Evolutionary conservation across 92 coral and sea anemone species (phyloP), one percentile per base, ranked within the genome.

Genomic region (Bergia sp.): DNA sequence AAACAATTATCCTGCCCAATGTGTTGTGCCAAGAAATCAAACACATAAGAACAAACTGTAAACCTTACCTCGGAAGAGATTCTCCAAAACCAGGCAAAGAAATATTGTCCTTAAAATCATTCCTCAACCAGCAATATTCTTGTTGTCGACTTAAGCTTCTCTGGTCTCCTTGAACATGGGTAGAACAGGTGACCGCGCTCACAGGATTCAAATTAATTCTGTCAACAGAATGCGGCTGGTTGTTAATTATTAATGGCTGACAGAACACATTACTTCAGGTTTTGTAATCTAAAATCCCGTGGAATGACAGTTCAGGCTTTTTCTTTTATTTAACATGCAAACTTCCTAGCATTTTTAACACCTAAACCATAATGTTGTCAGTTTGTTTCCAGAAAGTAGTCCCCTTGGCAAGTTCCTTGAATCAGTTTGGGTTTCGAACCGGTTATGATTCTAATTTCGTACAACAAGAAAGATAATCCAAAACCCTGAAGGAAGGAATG

Each of bases 171-270:
- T 57, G 71, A 40, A 50, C 85, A 49, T 80, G 38, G 12, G 1
- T 20, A 7, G 75, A 71, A 82, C 86, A 82, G 86, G 86, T 82
- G 86, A 7, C 53, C 36, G 18, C 75, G 23, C 47, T 40, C 73
- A 40, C 55, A 61, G 73, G 50, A 37, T 76, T 82, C 86, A 82
- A 82, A 82, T 82, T 82, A 82, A 82, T 82, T 82, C 86, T 82
- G 86, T 66, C 76, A 82, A 82, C 76, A 82, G 55, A 82, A 82
- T 65, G 37, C 58, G 66, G 10, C 76, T 7, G 18, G 53, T 21
- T 44, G 77, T 82, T 64, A 82, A 82, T 61, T 64, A 82, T 82
- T 82, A 13, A 82, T 82, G 40, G 37, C 76, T 66, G 74, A 76
- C 80, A 65, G 37, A 82, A 64, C 86, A 65, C 75, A 61, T 82